These are phyloP conservation scores for Plecotus auritus DNA, from an alignment of 2,113 vertebrate genomes.

Conservation along the genomic window DNA sequence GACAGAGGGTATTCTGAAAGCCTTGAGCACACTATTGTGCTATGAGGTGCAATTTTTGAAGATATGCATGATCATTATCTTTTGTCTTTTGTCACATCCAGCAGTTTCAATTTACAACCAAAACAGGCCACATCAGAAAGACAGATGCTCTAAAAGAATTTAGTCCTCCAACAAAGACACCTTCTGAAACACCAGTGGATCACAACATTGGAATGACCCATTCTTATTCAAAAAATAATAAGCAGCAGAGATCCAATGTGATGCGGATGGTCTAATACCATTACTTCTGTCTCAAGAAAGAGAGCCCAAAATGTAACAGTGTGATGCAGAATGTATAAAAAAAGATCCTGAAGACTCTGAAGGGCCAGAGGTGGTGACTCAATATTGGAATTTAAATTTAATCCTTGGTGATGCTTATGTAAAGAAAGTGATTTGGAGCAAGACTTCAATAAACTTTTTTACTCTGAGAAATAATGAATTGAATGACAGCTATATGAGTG, in stretches of 20 bases:
- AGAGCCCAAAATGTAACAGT: neutral
- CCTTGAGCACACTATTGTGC: neutral
- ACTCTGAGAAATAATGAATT: neutral
- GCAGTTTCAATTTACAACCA: neutral
- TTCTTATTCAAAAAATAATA: neutral
- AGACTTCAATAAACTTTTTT: neutral
- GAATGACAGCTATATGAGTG: neutral
- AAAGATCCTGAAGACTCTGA: neutral
- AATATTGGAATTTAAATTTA: neutral
- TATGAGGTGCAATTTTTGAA: constrained; percentile 16
- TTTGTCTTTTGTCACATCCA: neutral
- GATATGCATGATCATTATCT: neutral
- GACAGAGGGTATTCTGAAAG: neutral
- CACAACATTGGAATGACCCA: neutral
- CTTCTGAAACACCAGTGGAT: neutral
- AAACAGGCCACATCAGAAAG: neutral
- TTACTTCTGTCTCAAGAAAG: neutral
- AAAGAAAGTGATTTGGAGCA: neutral
- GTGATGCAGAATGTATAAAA: neutral
- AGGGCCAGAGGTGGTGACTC: neutral
- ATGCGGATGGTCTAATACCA: neutral
- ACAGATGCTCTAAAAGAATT: neutral
- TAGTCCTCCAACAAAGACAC: neutral
- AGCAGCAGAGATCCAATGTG: neutral
- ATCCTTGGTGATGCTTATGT: neutral